Conservation (phyloP, 2,797 vertebrate genomes). For the Fistularia commersonii region DNA sequence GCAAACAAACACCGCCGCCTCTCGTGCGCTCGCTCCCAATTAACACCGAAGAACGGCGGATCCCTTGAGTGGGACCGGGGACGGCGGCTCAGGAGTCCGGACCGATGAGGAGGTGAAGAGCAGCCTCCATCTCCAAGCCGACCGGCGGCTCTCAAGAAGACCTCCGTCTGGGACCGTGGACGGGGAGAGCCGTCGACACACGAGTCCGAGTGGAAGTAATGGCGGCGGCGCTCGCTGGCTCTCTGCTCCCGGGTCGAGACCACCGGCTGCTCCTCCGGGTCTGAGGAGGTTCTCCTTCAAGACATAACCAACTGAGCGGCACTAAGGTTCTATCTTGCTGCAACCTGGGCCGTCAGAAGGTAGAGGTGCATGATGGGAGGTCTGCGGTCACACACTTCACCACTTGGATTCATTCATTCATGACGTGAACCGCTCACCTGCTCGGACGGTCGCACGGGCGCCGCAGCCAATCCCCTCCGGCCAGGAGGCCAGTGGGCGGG, state of each 20-base stretch:
- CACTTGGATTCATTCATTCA: too few species aligned
- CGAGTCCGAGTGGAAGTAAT: not conserved
- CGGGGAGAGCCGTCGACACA: not conserved
- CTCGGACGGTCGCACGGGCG: too few species aligned
- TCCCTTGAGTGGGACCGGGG: constrained; percentile 43
- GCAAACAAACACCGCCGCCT: constrained; percentile 23
- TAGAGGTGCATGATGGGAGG: too few species aligned
- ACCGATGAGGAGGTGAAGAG: constrained; percentile 5
- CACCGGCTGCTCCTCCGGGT: too few species aligned
- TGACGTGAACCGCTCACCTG: too few species aligned
- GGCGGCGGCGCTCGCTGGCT: not conserved
- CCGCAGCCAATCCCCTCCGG: too few species aligned
- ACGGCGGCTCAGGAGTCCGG: constrained; percentile 16
- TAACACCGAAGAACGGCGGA: constrained; percentile 44
- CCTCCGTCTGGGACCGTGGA: not conserved
- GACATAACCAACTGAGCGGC: too few species aligned
- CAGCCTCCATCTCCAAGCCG: constrained; percentile 10
- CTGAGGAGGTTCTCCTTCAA: too few species aligned
- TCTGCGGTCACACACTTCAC: too few species aligned
- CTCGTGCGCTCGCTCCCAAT: constrained; percentile 37
- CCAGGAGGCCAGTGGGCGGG: too few species aligned
- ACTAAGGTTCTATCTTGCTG: too few species aligned
- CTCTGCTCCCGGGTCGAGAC: not conserved
- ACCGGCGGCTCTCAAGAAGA: not conserved
- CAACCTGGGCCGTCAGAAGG: too few species aligned